Evolutionary conservation across 2,888 invertebrate genomes (phyloP).

Genomic region (Euzetes globulus): DNA sequence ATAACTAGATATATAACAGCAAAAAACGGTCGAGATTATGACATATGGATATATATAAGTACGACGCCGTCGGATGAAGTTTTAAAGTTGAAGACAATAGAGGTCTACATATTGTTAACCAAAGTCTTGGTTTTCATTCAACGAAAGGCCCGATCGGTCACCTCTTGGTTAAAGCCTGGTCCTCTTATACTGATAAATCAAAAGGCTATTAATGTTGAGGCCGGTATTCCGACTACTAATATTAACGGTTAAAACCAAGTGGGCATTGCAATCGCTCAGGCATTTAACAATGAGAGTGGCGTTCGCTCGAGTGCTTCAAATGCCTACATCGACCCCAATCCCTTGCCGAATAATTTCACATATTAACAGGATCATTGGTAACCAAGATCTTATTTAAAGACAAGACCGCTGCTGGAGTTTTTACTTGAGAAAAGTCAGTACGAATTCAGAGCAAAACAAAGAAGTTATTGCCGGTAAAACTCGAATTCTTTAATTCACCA

Average conservation of each 20-base stretch:
- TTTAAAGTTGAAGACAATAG: constrained; percentile 9
- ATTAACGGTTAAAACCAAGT: neutral
- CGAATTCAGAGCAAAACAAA: too few species aligned
- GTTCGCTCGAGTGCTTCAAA: neutral
- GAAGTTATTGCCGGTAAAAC: constrained; percentile 6
- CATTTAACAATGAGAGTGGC: neutral
- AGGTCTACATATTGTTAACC: neutral
- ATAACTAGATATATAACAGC: neutral
- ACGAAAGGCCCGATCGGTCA: neutral
- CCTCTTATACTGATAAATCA: neutral
- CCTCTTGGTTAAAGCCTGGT: neutral
- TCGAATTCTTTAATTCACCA: neutral
- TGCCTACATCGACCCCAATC: neutral
- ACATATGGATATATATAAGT: neutral
- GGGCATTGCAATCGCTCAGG: neutral
- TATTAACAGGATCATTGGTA: neutral
- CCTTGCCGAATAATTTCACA: neutral
- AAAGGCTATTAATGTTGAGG: neutral
- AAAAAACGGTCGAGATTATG: neutral
- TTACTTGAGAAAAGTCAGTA: neutral
- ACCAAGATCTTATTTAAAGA: neutral
- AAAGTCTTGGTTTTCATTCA: neutral
- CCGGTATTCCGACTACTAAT: neutral
- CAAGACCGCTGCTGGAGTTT: neutral
- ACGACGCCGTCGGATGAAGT: neutral